phyloP scores from a whole-genome alignment of 2,113 vertebrate genomes.

The Leptobrachium leishanense region DNA sequence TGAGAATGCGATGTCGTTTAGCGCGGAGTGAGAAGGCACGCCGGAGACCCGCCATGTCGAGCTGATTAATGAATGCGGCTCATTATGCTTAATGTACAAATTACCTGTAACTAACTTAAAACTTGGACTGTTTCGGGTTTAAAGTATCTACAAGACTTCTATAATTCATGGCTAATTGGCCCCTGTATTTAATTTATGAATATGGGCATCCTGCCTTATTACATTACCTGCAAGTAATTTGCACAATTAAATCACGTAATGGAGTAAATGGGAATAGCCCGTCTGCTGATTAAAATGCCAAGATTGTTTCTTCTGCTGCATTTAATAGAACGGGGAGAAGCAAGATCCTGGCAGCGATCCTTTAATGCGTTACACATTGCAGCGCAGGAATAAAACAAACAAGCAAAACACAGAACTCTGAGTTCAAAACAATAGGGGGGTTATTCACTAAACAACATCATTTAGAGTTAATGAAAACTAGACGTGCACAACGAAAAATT shows the following conservation, averaged over 20 bases:
- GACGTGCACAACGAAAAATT: too few species aligned
- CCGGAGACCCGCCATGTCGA: too few species aligned
- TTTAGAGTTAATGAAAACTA: too few species aligned
- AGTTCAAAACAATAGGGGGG: too few species aligned
- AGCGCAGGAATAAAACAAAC: background rate
- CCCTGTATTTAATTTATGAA: background rate
- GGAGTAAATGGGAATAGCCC: background rate
- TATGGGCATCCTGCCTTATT: background rate
- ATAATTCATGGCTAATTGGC: constrained; percentile 21
- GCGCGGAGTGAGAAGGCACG: too few species aligned
- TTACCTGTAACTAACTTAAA: background rate
- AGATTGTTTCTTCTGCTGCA: background rate
- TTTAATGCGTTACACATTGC: background rate
- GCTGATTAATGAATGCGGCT: background rate
- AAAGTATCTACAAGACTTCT: background rate
- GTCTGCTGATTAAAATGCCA: constrained; percentile 4
- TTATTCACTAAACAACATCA: too few species aligned
- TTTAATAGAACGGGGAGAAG: background rate
- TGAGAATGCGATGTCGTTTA: too few species aligned
- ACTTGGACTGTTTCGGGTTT: background rate
- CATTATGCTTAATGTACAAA: constrained; percentile 4
- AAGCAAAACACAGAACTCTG: too few species aligned
- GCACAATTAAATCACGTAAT: constrained; percentile 16
- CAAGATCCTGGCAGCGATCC: background rate
- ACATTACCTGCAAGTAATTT: constrained; percentile 16